Base-by-base conservation (phyloP, 2,113 vertebrate species). In the Cyanistes caeruleus region DNA sequence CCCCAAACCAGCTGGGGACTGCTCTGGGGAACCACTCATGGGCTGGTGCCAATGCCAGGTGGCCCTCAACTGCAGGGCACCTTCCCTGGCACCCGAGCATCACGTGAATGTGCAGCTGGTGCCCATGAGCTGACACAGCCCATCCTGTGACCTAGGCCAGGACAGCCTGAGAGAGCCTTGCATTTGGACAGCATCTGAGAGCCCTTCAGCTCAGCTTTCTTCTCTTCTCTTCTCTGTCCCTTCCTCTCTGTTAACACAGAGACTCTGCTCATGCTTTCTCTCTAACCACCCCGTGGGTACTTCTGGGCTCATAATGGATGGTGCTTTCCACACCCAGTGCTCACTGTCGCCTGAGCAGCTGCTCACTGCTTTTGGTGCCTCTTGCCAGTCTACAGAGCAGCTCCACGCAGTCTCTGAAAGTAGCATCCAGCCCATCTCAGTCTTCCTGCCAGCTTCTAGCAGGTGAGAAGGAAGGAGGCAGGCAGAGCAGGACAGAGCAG, bases 231-330 rank as follows among this genome's bases (percentile, higher is more conserved):
- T 43, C 85, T 94, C 95, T 97, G 62, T 93, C 83, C 69, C 31
- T 82, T 64, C 52, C 83, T 96, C 70, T 93, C 88, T 90, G 85
- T 72, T 89, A 89, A 78, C 79, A 68, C 90, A 94, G 95, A 93
- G 90, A 46, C 69, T 75, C 65, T 75, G 76, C 84, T 52, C 31
- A 25, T 39, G 92, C 69, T 92, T 87, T 56, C 60, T 81, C 72
- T 93, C 93, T 93, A 88, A 81, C 43, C 1, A 4, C 75, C 62
- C 86, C 3, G 1, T 16, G 79, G 72, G 37, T 24, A 6, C 15
- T 22, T 52, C 67, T 76, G 68, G 72, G 72, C 7, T 30, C 41
- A 13, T 3, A 16, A 13, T 0, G 0, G 77, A 55, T 43, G 51
- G 24, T 0, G 28, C 83, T 95, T 67, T 56, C 64, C 6, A 0